These are phyloP conservation scores for Anhinga rufa DNA, from an alignment of 2,113 vertebrate genomes.

Conservation along the genomic window DNA sequence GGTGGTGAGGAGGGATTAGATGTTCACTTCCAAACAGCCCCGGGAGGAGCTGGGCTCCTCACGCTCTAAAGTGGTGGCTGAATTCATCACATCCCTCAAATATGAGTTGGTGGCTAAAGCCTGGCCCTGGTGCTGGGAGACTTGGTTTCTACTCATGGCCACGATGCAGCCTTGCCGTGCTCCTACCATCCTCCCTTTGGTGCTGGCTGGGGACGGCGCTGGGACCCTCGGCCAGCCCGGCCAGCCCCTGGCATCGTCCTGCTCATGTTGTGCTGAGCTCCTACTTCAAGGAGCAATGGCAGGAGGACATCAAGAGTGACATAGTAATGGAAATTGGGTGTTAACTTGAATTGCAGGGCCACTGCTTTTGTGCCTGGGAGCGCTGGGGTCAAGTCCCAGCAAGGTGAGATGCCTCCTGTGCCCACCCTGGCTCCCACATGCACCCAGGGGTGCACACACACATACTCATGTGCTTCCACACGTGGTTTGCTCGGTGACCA, in stretches of 20 bases:
- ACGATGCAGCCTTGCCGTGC: background rate
- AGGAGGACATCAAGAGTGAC: background rate
- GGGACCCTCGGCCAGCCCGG: background rate
- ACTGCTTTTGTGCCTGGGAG: background rate
- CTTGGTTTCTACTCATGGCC: background rate
- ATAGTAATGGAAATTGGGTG: background rate
- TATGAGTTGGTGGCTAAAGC: background rate
- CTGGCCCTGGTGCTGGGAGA: background rate
- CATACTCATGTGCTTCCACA: background rate
- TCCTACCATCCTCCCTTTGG: background rate
- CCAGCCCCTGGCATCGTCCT: background rate
- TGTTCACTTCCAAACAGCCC: background rate
- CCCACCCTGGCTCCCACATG: background rate
- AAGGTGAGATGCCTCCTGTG: background rate
- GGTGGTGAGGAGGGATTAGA: background rate
- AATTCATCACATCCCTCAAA: background rate
- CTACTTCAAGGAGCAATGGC: background rate
- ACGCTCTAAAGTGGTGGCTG: background rate
- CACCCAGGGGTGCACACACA: background rate
- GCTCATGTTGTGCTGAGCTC: fast-evolving
- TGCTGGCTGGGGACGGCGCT: background rate
- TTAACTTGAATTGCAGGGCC: background rate
- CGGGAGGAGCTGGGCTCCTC: background rate
- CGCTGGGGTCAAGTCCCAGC: background rate
- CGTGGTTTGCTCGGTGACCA: background rate